Base-by-base conservation (phyloP, 2,113 vertebrate genomes). In the Vulpes vulpes region DNA sequence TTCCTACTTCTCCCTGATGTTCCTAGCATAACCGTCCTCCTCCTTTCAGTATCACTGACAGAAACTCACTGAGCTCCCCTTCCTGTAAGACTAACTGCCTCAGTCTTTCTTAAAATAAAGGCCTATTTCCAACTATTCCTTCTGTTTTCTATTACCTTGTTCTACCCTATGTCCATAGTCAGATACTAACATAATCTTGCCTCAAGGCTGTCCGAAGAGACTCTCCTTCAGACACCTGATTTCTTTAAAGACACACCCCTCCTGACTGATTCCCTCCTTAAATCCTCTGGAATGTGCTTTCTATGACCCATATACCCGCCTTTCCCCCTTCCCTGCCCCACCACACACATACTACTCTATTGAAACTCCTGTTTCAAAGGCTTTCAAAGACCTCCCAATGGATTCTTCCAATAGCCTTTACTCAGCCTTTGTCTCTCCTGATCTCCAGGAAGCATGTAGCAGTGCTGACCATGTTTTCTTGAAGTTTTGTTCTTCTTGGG, bases 231-330 rank as follows among this genome's bases (percentile, higher is more conserved):
- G n/a, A 81, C 59, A 49, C 35, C 20, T 2, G 19, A 67, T n/a
- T 96, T 96, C 95, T 87, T 16, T n/a, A 43, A 89, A 87, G 87
- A 80, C 89, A 96, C 19, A 35, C 19, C 20, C 69, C 5, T 95
- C 87, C 89, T 95, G 69, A 89, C 62, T 92, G 69, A 69, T 30
- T 87, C 82, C 62, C 17, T 87, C 90, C 85, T 84, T 94, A 96
- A 96, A 94, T 35, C 19, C 73, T 91, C n/a, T 88, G 92, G 80
- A 88, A 90, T 96, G 95, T 85, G 80, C 59, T 92, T 86, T 74
- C 81, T 83, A 55, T 27, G 35, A 62, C 4, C 7, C 27, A 43
- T 2, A 14, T 11, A 25, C 32, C 32, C 5, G 32, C 8, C 30
- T 35, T 43, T 43, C 43, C 20, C 35, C 16, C 23, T 67, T 73